These are phyloP conservation scores for Elgaria multicarinata DNA, from an alignment of 2,113 vertebrate species.

Conservation along the genomic window DNA sequence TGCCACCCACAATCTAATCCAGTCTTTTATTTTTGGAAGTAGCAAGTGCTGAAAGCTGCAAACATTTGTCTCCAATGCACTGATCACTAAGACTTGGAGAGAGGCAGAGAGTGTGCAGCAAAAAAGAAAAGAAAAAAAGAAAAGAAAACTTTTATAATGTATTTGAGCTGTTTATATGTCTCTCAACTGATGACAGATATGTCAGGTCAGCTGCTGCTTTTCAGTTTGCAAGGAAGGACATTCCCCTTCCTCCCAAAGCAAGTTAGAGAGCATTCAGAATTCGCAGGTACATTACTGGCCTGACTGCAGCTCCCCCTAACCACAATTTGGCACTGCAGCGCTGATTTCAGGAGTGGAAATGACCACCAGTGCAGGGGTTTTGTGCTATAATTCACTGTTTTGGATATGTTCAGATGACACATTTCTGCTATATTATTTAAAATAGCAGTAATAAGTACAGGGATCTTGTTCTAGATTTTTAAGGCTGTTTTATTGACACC, in stretches of 20 bases:
- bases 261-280: background rate
- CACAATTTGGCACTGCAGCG: background rate
- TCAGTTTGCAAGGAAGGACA: background rate
- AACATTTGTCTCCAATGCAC: background rate
- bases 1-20: background rate
- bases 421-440: background rate
- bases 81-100: background rate
- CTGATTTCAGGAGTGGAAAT: background rate
- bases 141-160: background rate
- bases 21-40: background rate
- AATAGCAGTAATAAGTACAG: background rate
- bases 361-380: background rate
- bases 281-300: background rate
- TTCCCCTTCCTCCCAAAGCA: background rate
- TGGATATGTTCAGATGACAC: background rate
- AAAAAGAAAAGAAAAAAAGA: background rate
- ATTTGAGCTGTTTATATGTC: background rate
- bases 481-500: background rate
- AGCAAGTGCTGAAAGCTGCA: background rate
- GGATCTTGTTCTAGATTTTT: background rate
- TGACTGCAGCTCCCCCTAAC: background rate
- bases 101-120: background rate
- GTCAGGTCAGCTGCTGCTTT: background rate
- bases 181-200: conserved; percentile 13
- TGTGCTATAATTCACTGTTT: background rate